Percentiles rank a stretch among this genome's conserved stretches.
Evolutionary conservation across 2,113 vertebrate species (phyloP).

Genomic region (Lipophrys pholis): DNA sequence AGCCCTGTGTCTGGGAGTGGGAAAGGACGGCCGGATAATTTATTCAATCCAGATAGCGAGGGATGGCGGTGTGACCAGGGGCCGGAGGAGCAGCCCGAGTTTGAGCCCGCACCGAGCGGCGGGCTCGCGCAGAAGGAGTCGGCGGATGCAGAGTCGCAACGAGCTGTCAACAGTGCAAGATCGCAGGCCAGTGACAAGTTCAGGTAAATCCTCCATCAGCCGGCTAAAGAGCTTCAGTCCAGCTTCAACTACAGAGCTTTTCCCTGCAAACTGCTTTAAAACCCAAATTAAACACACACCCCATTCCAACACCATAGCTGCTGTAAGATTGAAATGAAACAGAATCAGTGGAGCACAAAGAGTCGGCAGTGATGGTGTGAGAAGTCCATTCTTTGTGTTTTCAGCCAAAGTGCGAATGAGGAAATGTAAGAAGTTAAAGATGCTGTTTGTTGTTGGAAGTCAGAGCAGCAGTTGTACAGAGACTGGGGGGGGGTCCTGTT

Average conservation of each 20-base stretch:
- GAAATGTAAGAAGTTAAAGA: constrained; percentile 56
- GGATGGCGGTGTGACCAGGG: constrained; percentile 92
- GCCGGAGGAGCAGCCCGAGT: constrained; percentile 75
- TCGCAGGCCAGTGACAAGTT: constrained; percentile 91
- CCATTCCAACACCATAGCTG: constrained; percentile 45
- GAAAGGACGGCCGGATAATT: constrained; percentile 89
- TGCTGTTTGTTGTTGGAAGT: constrained; percentile 50
- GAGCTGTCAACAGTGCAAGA: constrained; percentile 81
- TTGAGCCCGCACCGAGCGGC: constrained; percentile 82
- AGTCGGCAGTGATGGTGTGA: constrained; percentile 49
- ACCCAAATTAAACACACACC: constrained; percentile 70
- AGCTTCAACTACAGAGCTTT: constrained; percentile 37
- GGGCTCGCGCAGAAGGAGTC: constrained; percentile 90
- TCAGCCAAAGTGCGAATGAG: constrained; percentile 38
- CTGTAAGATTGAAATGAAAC: constrained; percentile 71
- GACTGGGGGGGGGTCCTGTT: constrained; percentile 56
- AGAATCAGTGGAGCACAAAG: constrained; percentile 58
- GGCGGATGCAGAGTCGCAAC: constrained; percentile 87
- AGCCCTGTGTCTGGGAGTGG: constrained; percentile 89
- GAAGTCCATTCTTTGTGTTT: constrained; percentile 45
- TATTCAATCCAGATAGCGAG: constrained; percentile 89
- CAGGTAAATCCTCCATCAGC: constrained; percentile 86
- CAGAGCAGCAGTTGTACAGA: constrained; percentile 48
- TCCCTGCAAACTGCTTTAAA: constrained; percentile 45
- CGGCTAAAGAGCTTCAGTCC: constrained; percentile 40